phyloP scores from a whole-genome alignment of 2,113 vertebrate species.

The Barbus barbus region DNA sequence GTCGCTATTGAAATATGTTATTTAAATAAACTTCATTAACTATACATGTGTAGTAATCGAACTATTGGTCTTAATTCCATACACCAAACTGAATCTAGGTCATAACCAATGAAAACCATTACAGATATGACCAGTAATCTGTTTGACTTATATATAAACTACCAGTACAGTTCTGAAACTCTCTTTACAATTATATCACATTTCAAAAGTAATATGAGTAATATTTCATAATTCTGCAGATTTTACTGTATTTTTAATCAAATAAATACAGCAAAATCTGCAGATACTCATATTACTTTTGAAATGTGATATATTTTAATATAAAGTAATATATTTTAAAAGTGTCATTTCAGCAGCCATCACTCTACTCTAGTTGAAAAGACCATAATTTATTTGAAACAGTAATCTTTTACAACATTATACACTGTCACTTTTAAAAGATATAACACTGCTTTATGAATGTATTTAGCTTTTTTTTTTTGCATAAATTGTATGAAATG shows the following conservation, averaged over 20 bases:
- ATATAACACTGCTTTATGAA: background rate
- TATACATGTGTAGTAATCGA: background rate
- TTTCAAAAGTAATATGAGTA: too few species aligned
- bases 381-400: background rate
- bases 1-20: background rate
- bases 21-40: background rate
- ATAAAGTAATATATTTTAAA: background rate
- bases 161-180: background rate
- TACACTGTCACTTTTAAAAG: too few species aligned
- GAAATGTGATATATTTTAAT: too few species aligned
- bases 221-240: too few species aligned
- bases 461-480: background rate
- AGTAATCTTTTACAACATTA: background rate
- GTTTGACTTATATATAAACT: background rate
- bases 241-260: background rate
- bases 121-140: background rate
- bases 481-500: background rate
- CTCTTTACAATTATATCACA: background rate
- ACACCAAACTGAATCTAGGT: background rate
- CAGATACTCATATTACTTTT: background rate
- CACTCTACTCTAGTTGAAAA: background rate
- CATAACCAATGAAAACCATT: background rate
- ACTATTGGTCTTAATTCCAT: background rate
- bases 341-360: too few species aligned
- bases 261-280: background rate